Percentiles rank a stretch among this genome's conserved stretches.
Evolutionary conservation across 1,140 invertebrate genomes (phyloP).

Genomic region (Anastrepha obliqua): DNA sequence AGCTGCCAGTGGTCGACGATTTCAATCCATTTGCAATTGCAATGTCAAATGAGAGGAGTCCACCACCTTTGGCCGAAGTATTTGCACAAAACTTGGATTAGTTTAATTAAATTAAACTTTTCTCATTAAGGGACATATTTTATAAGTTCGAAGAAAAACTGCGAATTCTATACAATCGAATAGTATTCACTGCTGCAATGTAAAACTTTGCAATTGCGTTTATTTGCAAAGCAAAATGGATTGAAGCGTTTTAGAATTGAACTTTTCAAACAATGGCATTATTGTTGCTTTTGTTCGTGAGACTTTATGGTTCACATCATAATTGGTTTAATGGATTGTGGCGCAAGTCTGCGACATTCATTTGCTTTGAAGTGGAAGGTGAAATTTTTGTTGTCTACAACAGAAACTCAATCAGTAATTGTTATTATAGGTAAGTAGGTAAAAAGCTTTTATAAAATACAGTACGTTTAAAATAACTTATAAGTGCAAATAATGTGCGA

Average conservation of each 20-base stretch:
- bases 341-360: too few relatives aligned
- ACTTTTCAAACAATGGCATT: neutral
- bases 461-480: too few relatives aligned
- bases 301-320: too few relatives aligned
- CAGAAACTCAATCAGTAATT: too few relatives aligned
- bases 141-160: neutral
- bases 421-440: too few relatives aligned
- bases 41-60: neutral
- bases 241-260: neutral
- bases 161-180: neutral
- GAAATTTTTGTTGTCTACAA: too few relatives aligned
- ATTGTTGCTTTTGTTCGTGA: too few relatives aligned
- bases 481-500: too few relatives aligned
- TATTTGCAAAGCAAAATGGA: neutral
- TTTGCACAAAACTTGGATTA: neutral
- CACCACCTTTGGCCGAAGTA: neutral
- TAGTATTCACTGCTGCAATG: neutral
- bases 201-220: conserved; percentile 7
- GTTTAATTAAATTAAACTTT: conserved; percentile 46
- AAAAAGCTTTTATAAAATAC: too few relatives aligned
- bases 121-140: conserved; percentile 39
- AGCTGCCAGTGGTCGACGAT: neutral
- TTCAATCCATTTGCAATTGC: neutral
- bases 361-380: too few relatives aligned
- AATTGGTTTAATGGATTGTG: too few relatives aligned